Percentiles rank a stretch among this genome's conserved stretches.
phyloP scores from a whole-genome alignment of 2,888 invertebrate genomes.

The Hyposoter dolosus region DNA sequence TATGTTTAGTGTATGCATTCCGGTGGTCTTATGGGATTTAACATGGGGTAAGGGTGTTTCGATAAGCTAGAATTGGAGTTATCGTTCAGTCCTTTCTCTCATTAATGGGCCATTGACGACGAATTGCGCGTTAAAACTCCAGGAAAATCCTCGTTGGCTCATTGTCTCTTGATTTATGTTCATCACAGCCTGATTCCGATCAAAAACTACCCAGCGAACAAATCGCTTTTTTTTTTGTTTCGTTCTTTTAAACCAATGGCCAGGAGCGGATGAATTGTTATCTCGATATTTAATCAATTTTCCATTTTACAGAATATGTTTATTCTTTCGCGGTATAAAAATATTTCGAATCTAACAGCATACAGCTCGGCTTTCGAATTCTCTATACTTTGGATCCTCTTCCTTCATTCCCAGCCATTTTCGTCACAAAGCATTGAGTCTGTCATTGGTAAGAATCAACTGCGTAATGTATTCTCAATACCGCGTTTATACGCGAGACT shows the following conservation, averaged over 20 bases:
- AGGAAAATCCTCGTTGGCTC: constrained; percentile 35
- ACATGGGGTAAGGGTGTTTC: neutral
- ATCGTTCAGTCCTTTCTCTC: constrained; percentile 36
- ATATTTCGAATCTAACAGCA: neutral
- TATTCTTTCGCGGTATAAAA: neutral
- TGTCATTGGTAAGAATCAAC: constrained; percentile 19
- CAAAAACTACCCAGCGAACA: neutral
- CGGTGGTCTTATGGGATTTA: constrained; percentile 46
- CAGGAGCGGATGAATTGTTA: neutral
- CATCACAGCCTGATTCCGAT: constrained; percentile 13
- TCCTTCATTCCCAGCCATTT: neutral
- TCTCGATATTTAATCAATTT: neutral
- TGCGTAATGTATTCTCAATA: constrained; percentile 1
- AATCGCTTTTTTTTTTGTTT: neutral
- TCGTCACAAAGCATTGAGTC: neutral
- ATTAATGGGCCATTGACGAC: constrained; percentile 62
- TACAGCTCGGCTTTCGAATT: neutral
- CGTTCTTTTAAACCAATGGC: neutral
- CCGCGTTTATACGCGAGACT: neutral
- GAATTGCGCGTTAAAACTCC: constrained; percentile 49
- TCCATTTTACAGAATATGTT: neutral
- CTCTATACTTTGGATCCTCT: neutral
- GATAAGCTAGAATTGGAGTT: constrained; percentile 46
- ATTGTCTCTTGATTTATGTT: constrained; percentile 37
- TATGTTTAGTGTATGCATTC: constrained; percentile 1